Evolutionary conservation across 2,888 invertebrate species (phyloP), one percentile per base, ranked within the genome.

Genomic region (Drosophila setosimentum): DNA sequence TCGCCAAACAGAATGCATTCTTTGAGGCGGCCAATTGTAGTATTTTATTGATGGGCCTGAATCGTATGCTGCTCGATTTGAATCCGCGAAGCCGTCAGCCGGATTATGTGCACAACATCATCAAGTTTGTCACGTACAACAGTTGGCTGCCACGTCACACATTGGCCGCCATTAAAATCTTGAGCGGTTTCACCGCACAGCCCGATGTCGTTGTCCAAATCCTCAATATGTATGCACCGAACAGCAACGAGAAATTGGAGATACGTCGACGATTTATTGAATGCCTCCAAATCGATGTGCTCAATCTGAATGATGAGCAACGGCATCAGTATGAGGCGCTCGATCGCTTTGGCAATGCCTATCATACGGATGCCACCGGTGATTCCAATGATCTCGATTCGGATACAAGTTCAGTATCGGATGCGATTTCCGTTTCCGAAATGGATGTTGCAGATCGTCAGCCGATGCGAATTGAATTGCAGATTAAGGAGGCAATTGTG

Each of bases 261-360:
- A 95, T 98, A 61, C 93, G 96, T 30, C 96, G 96, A 87, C 96
- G 97, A 0, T 98, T 98, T 94, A 98, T 98, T 11, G 97, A 98
- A 86, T 97, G 97, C 90, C 92, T 98, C 61, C 98, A 98, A 88
- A 95, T 95, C 40, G 90, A 92, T 21, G 61, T 82, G 7, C 29
- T 53, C 0, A 53, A 42, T 21, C 7, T 30, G 3, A 32, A 61
- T 6, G 76, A 76, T 2, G 68, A 70, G 3, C 13, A 60, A 7
- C 21, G 59, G 24, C 50, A 68, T 3, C 21, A 67, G 7, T 33
- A 67, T 24, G 30, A 30, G 24, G 50, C 55, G 3, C 18, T 59
- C 1, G 68, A 76, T 72, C 61, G 50, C 3, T 45, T 37, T 33
- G 63, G 32, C 1, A 24, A 57, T 48, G 51, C 45, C 16, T 7